phyloP scores from a whole-genome alignment of 53 echinoderm and acorn worm genomes.

The Paracentrotus lividus region DNA sequence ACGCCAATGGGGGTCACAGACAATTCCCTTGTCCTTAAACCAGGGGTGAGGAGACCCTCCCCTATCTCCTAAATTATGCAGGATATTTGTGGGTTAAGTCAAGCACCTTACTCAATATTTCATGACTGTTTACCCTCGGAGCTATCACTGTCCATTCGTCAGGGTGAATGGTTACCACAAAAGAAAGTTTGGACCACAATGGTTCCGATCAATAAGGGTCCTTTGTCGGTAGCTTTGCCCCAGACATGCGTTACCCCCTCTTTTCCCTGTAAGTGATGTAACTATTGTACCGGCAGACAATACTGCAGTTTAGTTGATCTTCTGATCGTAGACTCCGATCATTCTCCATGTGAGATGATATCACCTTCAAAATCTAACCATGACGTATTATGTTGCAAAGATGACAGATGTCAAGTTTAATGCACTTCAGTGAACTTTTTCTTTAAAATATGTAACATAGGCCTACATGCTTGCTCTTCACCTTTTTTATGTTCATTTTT shows the following conservation, averaged over 20 bases:
- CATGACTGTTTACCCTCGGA: conserved; percentile 85
- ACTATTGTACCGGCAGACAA: neutral
- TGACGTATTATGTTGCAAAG: neutral
- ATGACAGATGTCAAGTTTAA: neutral
- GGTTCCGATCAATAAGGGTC: conserved; percentile 25
- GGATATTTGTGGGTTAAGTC: conserved; percentile 83
- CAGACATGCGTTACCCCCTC: neutral
- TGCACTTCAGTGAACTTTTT: neutral
- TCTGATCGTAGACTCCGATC: neutral
- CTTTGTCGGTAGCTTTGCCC: conserved; percentile 45
- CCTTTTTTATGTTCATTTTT: neutral
- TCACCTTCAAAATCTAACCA: neutral
- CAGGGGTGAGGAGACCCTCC: conserved; percentile 47
- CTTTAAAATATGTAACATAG: neutral
- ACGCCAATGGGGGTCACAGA: conserved; percentile 2
- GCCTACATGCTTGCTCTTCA: neutral
- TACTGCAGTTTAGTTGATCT: neutral
- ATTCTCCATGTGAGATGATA: neutral
- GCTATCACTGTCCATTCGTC: conserved; percentile 33
- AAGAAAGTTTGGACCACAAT: neutral
- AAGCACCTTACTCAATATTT: conserved; percentile 79
- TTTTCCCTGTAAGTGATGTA: conserved; percentile 30
- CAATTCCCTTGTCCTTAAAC: conserved; percentile 61
- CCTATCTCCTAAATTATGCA: conserved; percentile 84
- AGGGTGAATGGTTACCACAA: conserved; percentile 22